Conservation (phyloP, 2,113 vertebrate species). For the Prionailurus viverrinus region DNA sequence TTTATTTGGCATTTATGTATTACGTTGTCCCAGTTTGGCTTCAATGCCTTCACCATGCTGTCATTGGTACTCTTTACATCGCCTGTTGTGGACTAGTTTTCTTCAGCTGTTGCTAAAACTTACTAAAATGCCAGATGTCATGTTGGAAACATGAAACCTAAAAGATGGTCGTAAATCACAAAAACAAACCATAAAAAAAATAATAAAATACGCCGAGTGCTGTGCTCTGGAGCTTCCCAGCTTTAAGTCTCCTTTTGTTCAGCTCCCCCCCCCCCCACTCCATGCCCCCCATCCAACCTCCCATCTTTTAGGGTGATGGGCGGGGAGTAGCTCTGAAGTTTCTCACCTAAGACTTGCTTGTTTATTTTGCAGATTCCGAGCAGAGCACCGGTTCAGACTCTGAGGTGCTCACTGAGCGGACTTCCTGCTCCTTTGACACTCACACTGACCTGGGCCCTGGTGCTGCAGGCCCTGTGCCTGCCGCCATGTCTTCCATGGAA, state of each 20-base stretch:
- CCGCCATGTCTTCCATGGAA: conserved; percentile 95
- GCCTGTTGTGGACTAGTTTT: conserved; percentile 70
- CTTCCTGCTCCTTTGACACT: conserved; percentile 96
- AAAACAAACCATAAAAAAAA: conserved; percentile 67
- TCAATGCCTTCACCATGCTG: not conserved
- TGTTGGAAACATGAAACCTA: conserved; percentile 75
- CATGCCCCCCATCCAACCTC: rapidly evolving
- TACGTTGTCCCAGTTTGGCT: conserved; percentile 8
- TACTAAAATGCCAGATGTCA: conserved; percentile 79
- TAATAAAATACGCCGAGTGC: conserved; percentile 48
- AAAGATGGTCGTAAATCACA: conserved; percentile 80
- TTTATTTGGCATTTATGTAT: conserved; percentile 42
- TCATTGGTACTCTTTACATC: conserved; percentile 75
- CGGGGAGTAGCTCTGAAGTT: not conserved
- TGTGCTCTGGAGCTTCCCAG: conserved; percentile 23
- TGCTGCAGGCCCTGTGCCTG: conserved; percentile 85
- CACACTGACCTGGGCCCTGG: conserved; percentile 91
- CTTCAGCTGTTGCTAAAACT: conserved; percentile 80
- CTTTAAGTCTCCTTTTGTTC: conserved; percentile 56
- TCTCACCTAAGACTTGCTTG: conserved; percentile 63
- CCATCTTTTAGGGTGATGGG: not conserved
- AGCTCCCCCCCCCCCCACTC: not conserved
- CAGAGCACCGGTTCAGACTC: conserved; percentile 97
- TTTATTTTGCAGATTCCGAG: conserved; percentile 92
- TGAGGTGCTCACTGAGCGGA: conserved; percentile 94